phyloP scores from a whole-genome alignment of 2,797 vertebrate species.

The Octomys mimax region DNA sequence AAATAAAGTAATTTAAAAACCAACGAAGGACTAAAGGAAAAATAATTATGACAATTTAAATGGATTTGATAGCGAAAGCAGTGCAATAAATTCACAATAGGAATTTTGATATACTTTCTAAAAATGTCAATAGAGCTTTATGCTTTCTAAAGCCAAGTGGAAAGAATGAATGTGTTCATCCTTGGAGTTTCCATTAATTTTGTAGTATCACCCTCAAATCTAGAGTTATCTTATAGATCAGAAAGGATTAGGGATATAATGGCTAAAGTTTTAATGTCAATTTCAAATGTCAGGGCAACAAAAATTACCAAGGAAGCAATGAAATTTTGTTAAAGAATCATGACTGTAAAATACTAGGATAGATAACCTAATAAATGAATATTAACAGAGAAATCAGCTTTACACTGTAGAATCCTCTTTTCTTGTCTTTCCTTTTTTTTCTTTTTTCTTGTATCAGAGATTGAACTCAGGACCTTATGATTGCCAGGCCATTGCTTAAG shows the following conservation, averaged over 20 bases:
- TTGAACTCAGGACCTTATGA: no score
- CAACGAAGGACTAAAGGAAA: neutral
- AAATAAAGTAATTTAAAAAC: constrained; percentile 47
- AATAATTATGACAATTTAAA: constrained; percentile 4
- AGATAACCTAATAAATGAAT: constrained; percentile 5
- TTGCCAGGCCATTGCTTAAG: no score
- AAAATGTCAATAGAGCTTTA: neutral
- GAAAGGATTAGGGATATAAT: neutral
- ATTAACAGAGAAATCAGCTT: neutral
- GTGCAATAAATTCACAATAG: neutral
- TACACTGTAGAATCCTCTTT: neutral
- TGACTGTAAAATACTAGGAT: neutral
- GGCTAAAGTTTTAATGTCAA: neutral
- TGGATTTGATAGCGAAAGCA: neutral
- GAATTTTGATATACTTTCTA: neutral
- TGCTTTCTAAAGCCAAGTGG: neutral
- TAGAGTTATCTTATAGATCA: neutral
- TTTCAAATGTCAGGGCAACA: neutral
- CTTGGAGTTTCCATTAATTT: neutral
- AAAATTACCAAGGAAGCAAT: neutral
- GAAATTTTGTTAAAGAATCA: constrained; percentile 14
- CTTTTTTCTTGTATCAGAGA: no score
- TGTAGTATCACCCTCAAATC: neutral
- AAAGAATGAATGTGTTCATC: neutral
- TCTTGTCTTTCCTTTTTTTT: no score